Percentiles rank a stretch among this genome's conserved stretches.
These are phyloP conservation scores for Probosciger aterrimus DNA, from an alignment of 2,113 vertebrate species.

Conservation along the genomic window DNA sequence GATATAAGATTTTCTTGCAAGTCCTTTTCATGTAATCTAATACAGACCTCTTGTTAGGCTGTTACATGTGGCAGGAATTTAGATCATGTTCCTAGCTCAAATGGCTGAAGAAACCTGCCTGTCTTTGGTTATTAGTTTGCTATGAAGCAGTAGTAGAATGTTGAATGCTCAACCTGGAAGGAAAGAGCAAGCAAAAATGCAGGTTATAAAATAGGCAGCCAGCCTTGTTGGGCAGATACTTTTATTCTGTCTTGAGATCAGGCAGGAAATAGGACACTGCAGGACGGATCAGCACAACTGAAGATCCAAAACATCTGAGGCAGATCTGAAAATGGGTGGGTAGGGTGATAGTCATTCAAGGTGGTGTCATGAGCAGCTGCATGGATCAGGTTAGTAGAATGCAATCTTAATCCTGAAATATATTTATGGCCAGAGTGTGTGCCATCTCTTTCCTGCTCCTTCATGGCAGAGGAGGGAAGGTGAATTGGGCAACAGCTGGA, in stretches of 20 bases:
- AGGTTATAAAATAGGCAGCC: background rate
- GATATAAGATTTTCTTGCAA: background rate
- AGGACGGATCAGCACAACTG: background rate
- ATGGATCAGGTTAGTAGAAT: background rate
- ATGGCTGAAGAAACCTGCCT: background rate
- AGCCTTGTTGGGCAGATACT: background rate
- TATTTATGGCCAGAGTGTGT: no score
- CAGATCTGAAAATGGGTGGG: background rate
- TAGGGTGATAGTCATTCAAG: background rate
- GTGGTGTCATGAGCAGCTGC: background rate
- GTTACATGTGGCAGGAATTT: background rate
- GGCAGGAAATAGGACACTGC: background rate
- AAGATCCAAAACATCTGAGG: background rate
- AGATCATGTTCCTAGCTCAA: background rate
- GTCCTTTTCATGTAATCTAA: background rate
- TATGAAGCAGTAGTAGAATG: background rate
- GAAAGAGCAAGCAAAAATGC: background rate
- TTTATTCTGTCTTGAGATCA: background rate
- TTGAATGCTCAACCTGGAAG: background rate
- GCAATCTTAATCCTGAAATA: background rate
- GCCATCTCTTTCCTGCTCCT: background rate
- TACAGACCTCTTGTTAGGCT: background rate
- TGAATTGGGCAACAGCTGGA: background rate
- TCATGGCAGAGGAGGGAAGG: background rate
- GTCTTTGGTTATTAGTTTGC: background rate